Evolutionary conservation across 2,888 invertebrate species (phyloP).

Genomic region (Tachina grossa): DNA sequence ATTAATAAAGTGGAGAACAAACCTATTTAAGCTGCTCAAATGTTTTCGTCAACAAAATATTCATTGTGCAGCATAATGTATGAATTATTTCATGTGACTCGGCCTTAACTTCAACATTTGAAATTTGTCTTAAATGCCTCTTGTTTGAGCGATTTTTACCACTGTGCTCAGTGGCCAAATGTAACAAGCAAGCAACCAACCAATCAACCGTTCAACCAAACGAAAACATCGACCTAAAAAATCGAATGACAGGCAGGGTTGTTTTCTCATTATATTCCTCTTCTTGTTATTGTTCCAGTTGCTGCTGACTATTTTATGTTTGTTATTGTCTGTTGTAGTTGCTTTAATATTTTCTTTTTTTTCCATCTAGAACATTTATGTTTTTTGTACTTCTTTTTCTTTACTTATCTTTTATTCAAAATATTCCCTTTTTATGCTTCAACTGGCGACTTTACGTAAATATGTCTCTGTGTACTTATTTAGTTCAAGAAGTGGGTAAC

Average conservation of each 20-base stretch:
- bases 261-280: conserved; percentile 43
- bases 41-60: too few species aligned
- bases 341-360: neutral
- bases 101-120: too few species aligned
- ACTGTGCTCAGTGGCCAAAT: conserved; percentile 36
- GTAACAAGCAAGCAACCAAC: conserved; percentile 10
- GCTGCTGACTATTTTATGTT: conserved; percentile 1
- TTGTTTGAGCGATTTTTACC: neutral
- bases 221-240: conserved; percentile 60
- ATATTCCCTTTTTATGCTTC: neutral
- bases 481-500: neutral
- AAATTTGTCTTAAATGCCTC: neutral
- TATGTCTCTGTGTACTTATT: neutral
- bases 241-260: conserved; percentile 50
- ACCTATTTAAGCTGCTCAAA: too few species aligned
- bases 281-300: conserved; percentile 9
- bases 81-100: too few species aligned
- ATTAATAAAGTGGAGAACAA: too few species aligned
- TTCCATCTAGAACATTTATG: neutral
- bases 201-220: conserved; percentile 52
- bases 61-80: too few species aligned
- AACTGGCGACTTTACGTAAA: neutral
- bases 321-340: neutral
- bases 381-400: neutral
- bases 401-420: neutral